These are phyloP conservation scores for Atethmia centrago DNA, from an alignment of 2,888 invertebrate genomes.

Conservation along the genomic window DNA sequence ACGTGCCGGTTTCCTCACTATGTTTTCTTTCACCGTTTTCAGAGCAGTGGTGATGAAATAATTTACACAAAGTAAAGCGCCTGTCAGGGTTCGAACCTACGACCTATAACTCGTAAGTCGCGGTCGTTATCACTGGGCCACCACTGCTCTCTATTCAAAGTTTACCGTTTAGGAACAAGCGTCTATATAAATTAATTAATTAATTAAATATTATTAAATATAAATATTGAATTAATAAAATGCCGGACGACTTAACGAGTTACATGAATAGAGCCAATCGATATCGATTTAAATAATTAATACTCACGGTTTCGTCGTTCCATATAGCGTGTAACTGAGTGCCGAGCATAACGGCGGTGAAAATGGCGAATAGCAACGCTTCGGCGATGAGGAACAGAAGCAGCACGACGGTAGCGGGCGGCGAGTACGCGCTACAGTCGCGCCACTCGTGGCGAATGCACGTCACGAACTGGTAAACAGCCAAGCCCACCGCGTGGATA, in stretches of 20 bases:
- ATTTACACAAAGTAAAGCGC: too few species aligned
- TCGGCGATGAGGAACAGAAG: conserved; percentile 98
- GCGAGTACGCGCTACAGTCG: conserved; percentile 97
- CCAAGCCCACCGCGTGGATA: conserved; percentile 97
- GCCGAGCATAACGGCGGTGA: conserved; percentile 99
- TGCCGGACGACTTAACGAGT: not conserved
- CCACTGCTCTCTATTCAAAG: not conserved
- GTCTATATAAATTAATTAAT: too few species aligned
- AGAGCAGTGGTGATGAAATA: too few species aligned
- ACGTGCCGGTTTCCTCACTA: too few species aligned
- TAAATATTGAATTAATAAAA: conserved; percentile 1
- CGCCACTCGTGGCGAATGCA: conserved; percentile 99
- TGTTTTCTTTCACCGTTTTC: too few species aligned
- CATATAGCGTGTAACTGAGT: conserved; percentile 99
- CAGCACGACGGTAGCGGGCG: conserved; percentile 98
- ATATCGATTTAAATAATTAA: conserved; percentile 54
- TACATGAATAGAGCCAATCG: conserved; percentile 71
- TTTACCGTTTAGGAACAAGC: not conserved
- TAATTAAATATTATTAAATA: too few species aligned
- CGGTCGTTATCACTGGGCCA: too few species aligned
- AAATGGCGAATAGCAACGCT: conserved; percentile 98
- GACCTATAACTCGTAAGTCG: too few species aligned
- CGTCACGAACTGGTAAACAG: conserved; percentile 97
- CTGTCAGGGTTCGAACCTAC: too few species aligned
- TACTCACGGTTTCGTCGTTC: conserved; percentile 98